A percentile compares a stretch with the other conserved stretches of the same genome.
Conservation (phyloP, 2,888 invertebrate species). For the Hemicrepidius hirtus region DNA sequence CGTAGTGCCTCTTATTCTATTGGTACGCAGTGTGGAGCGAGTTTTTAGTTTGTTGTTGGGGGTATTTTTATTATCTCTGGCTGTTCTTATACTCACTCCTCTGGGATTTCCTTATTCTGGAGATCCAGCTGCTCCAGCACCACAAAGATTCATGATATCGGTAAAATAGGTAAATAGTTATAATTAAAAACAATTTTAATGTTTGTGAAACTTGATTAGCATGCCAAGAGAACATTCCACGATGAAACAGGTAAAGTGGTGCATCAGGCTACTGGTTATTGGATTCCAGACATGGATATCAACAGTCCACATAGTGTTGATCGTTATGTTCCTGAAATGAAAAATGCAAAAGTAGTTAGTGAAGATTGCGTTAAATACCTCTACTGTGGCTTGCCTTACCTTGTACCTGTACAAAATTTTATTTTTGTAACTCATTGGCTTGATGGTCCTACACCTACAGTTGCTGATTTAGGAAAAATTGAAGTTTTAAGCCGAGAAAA, state of each 20-base stretch:
- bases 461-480: constrained; percentile 73
- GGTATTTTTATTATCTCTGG: constrained; percentile 74
- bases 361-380: constrained; percentile 78
- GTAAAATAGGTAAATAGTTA: constrained; percentile 70
- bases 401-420: constrained; percentile 82
- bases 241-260: constrained; percentile 72
- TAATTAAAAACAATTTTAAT: constrained; percentile 18
- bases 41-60: constrained; percentile 74
- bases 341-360: constrained; percentile 70
- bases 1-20: constrained; percentile 71
- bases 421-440: constrained; percentile 80
- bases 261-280: constrained; percentile 77
- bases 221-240: constrained; percentile 78
- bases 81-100: constrained; percentile 78
- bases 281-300: constrained; percentile 85
- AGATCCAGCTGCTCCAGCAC: constrained; percentile 76
- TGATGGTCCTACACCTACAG: constrained; percentile 74
- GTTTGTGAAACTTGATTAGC: constrained; percentile 70
- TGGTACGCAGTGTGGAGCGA: constrained; percentile 72
- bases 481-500: constrained; percentile 70
- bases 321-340: constrained; percentile 75
- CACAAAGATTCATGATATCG: constrained; percentile 85
- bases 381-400: constrained; percentile 88
- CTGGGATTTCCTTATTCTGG: constrained; percentile 85
- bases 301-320: constrained; percentile 80